Base-by-base conservation (phyloP, 2,113 vertebrate genomes). In the Asarcornis scutulata region DNA sequence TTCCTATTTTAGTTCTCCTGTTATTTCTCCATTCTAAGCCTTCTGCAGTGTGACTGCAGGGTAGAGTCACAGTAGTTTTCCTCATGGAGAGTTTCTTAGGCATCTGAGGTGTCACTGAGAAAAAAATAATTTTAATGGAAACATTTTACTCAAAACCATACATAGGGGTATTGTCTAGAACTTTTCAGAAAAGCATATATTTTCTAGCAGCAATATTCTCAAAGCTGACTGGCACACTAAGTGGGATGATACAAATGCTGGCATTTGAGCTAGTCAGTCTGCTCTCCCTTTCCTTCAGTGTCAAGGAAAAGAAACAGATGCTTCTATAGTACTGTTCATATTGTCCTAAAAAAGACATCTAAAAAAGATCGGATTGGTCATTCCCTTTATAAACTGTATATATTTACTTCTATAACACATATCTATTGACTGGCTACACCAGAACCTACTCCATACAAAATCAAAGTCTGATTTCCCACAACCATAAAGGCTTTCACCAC, bases 121-220 rank as follows among this genome's bases (percentile, higher is more conserved):
- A 88, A 96, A 58, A 25, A 89, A 55, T 31, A 73, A 55, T 75
- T 88, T 93, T 31, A 86, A 80, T n/a, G 9, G 58, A 88, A 88
- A 71, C 4, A 52, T 46, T 7, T 42, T 6, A 9, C 77, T 81
- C 31, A 32, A 32, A 83, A 55, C 1, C 1, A 11, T 60, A 32
- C 13, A 42, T 2, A 14, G 7, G 9, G 23, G 42, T 31, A 46
- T 53, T 84, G 48, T 58, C 32, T 59, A 74, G 8, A 55, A 42
- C 20, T 50, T 91, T 71, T 78, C 76, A 63, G 31, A 75, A 71
- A 11, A 68, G 5, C 10, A 34, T 17, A 81, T 29, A 75, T 32
- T 83, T 42, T 7, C 0, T 13, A 71, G 48, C 6, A 81, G 23
- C 46, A 56, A 32, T 53, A 32, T 4, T 79, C 7, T 2, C 44